These are phyloP conservation scores for Colletes collaris DNA, from an alignment of 2,888 invertebrate genomes.

Conservation along the genomic window DNA sequence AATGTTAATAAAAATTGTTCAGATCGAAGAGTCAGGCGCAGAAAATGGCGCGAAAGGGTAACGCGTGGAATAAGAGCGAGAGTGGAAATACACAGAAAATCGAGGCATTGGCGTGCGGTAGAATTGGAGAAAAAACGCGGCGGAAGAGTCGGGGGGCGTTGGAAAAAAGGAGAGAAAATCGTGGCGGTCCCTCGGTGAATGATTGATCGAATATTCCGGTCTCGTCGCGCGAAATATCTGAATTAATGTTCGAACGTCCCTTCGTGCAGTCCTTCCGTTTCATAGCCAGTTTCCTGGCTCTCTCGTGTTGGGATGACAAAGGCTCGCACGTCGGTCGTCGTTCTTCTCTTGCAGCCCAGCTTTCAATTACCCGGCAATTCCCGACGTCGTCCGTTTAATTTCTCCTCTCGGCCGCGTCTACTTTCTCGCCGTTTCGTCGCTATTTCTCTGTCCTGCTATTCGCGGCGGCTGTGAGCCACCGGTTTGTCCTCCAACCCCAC, in stretches of 20 bases:
- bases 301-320: slow-evolving; percentile 68
- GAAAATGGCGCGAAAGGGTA: neutral
- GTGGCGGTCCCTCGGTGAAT: slow-evolving; percentile 9
- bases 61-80: too few relatives aligned
- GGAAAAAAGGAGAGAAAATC: neutral
- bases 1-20: too few relatives aligned
- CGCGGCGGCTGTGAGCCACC: slow-evolving; percentile 6
- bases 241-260: slow-evolving; percentile 66
- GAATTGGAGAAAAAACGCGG: neutral
- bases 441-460: neutral
- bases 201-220: slow-evolving; percentile 58
- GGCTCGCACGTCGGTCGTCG: slow-evolving; percentile 63
- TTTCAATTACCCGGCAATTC: slow-evolving; percentile 79
- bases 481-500: neutral
- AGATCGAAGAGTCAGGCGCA: too few relatives aligned
- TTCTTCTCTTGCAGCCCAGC: slow-evolving; percentile 71
- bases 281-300: slow-evolving; percentile 64
- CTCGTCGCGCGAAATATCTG: slow-evolving; percentile 61
- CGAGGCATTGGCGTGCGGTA: neutral
- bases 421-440: neutral
- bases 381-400: slow-evolving; percentile 74
- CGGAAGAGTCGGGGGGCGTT: neutral
- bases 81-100: neutral
- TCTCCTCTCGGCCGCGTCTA: slow-evolving; percentile 58
- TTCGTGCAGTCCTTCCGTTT: slow-evolving; percentile 56